Evolutionary conservation across 2,113 vertebrate genomes (phyloP), one percentile per base, ranked within the genome.

Genomic region (Pogona vitticeps): DNA sequence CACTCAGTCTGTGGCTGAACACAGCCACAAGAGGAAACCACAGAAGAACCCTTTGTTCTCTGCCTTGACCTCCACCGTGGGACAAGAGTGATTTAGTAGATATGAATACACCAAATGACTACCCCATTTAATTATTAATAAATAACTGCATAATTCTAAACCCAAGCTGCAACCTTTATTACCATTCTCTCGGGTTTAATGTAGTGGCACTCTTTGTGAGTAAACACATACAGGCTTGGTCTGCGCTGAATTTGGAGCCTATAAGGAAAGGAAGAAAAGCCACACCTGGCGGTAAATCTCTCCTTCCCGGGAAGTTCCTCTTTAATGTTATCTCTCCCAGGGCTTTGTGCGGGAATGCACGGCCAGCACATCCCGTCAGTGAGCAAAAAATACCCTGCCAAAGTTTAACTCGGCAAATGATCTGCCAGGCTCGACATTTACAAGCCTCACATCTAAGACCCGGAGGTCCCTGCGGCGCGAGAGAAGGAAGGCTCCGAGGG

Each of bases 361-460:
- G 26, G 8, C 63, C 6, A 33, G 85, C 40, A 92, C 76, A 91
- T 93, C 78, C 85, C 23, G 76, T 56, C 68, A 82, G 88, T 86
- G 75, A 94, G 91, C 89, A 89, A 89, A 52, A 56, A 70, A 42
- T 9, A 10, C 12, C 86, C 82, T 87, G 40, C 28, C 93, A 93
- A 93, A 94, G 91, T 90, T 94, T 92, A 84, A 90, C 85, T 46
- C 82, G 90, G 85, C 78, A 59, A 36, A 61, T 7, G 58, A 28
- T 63, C 59, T 59, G 46, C 76, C 42, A 8, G 42, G 46, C 31
- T 86, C 2, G 52, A 10, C 13, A 36, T 90, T 90, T 89, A 91
- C 67, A 82, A 73, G 78, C 93, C 61, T 67, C 2, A 42, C 42
- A 14, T 76, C 90, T 84, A 73, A 23, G 33, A 4, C 3, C 42